phyloP scores from a whole-genome alignment of 2,113 vertebrate species.

The Shinisaurus crocodilurus region DNA sequence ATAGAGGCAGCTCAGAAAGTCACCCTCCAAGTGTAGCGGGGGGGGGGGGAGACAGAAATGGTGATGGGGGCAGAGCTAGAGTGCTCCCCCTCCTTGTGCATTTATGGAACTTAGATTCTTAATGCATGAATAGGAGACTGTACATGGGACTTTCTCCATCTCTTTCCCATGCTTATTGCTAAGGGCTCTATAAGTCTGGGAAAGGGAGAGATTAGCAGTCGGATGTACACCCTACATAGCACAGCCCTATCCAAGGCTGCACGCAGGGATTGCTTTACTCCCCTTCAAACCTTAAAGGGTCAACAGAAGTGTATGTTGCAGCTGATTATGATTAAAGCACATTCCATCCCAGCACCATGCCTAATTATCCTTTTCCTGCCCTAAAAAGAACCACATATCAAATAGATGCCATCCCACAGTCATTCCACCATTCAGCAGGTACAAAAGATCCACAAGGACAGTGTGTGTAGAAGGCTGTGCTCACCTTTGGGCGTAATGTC shows the following conservation, averaged over 20 bases:
- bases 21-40: too few relatives aligned
- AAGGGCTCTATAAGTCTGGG: not conserved
- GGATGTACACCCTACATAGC: not conserved
- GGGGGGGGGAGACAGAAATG: too few relatives aligned
- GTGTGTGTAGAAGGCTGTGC: not conserved
- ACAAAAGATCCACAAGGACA: not conserved
- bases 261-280: too few relatives aligned
- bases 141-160: not conserved
- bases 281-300: not conserved
- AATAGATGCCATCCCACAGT: not conserved
- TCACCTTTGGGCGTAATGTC: slow-evolving; percentile 88
- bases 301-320: not conserved
- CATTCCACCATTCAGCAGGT: not conserved
- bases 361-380: not conserved
- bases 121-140: too few relatives aligned
- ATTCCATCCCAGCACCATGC: not conserved
- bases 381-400: not conserved
- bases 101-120: too few relatives aligned
- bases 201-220: not conserved
- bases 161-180: not conserved
- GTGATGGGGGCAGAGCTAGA: too few relatives aligned
- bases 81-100: too few relatives aligned
- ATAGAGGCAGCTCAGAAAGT: too few relatives aligned
- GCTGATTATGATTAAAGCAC: not conserved
- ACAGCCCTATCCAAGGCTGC: not conserved